phyloP scores from a whole-genome alignment of 2,888 invertebrate species.

The Oscheius sp. region DNA sequence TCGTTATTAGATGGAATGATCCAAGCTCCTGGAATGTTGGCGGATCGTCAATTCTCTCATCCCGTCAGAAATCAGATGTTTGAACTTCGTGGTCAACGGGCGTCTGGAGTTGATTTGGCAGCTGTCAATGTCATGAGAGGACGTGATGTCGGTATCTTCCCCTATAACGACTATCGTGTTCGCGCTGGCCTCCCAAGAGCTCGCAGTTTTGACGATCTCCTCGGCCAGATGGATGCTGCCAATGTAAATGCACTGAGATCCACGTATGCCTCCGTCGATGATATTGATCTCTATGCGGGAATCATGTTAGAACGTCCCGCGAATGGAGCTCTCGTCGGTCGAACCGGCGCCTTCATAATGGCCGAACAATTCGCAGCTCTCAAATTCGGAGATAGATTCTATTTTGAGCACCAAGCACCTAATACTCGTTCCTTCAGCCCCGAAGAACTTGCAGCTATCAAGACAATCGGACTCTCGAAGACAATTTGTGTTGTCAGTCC shows the following conservation, averaged over 20 bases:
- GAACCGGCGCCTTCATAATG: constrained; percentile 49
- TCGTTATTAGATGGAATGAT: constrained; percentile 43
- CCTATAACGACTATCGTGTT: constrained; percentile 33
- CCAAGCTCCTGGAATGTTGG: constrained; percentile 42
- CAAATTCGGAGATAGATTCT: constrained; percentile 55
- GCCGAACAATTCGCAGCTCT: constrained; percentile 47
- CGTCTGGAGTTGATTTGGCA: constrained; percentile 85
- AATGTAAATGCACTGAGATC: constrained; percentile 39
- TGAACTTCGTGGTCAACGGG: constrained; percentile 82
- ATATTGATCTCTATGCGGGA: constrained; percentile 53
- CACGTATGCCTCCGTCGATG: constrained; percentile 46
- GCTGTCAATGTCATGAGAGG: constrained; percentile 87
- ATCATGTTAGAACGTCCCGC: constrained; percentile 51
- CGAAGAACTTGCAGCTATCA: constrained; percentile 29
- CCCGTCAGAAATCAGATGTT: constrained; percentile 74
- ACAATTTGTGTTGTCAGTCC: constrained; percentile 32
- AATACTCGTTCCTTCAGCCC: constrained; percentile 24
- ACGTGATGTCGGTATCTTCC: constrained; percentile 46
- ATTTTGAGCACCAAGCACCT: constrained; percentile 35
- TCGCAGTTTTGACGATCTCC: constrained; percentile 38
- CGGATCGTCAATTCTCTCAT: constrained; percentile 49
- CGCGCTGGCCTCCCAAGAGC: constrained; percentile 36
- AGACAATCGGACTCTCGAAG: constrained; percentile 34
- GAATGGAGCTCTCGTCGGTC: constrained; percentile 43
- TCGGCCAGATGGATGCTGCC: constrained; percentile 34